Percentiles rank a stretch among this genome's conserved stretches.
These are phyloP conservation scores for Colletes collaris DNA, from an alignment of 2,888 invertebrate species.

Conservation along the genomic window DNA sequence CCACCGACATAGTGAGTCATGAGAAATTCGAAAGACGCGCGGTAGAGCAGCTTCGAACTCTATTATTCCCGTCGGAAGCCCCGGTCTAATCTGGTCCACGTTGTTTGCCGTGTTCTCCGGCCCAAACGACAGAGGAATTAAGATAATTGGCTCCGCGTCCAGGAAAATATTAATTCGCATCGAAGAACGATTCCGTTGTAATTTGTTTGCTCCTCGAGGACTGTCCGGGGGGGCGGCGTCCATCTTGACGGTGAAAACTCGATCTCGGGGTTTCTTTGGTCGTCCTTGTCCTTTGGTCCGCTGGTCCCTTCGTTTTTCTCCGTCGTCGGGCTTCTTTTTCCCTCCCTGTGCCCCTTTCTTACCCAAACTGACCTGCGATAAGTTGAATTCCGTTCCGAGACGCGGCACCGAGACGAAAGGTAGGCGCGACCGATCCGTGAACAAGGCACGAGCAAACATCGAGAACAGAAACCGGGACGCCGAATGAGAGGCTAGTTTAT, in stretches of 20 bases:
- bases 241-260: slow-evolving; percentile 47
- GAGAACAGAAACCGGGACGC: slow-evolving; percentile 33
- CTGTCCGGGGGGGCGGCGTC: no score
- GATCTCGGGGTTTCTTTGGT: slow-evolving; percentile 26
- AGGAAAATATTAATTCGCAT: slow-evolving; percentile 27
- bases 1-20: slow-evolving; percentile 51
- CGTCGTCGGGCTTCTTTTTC: slow-evolving; percentile 10
- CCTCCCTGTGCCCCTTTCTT: background rate
- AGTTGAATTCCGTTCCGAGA: slow-evolving; percentile 43
- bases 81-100: slow-evolving; percentile 34
- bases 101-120: slow-evolving; percentile 16
- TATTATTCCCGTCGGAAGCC: slow-evolving; percentile 23
- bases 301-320: slow-evolving; percentile 26
- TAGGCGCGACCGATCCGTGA: slow-evolving; percentile 68
- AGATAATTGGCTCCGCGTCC: slow-evolving; percentile 51
- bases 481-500: slow-evolving; percentile 56
- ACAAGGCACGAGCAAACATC: slow-evolving; percentile 66
- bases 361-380: slow-evolving; percentile 65
- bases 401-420: slow-evolving; percentile 58
- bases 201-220: no score
- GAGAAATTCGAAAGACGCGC: slow-evolving; percentile 44
- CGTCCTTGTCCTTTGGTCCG: slow-evolving; percentile 18
- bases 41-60: slow-evolving; percentile 21
- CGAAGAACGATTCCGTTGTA: no score
- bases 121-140: slow-evolving; percentile 50